phyloP scores from a whole-genome alignment of 2,113 vertebrate species.

The Piaya cayana region DNA sequence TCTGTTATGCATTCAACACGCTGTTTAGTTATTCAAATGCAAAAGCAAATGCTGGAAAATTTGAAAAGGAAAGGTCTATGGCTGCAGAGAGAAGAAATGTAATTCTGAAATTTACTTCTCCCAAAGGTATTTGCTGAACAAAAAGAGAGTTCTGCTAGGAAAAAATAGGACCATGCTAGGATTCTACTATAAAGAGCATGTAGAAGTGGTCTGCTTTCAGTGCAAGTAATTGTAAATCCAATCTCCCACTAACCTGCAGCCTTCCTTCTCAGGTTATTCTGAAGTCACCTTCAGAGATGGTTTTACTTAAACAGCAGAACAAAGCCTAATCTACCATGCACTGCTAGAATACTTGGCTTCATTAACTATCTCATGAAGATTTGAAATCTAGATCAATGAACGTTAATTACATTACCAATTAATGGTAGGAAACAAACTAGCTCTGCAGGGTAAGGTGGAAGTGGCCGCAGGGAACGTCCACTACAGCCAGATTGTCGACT shows the following conservation, averaged over 20 bases:
- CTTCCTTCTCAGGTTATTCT: background rate
- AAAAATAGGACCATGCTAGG: background rate
- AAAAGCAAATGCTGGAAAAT: background rate
- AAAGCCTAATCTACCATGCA: background rate
- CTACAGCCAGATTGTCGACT: too few species aligned
- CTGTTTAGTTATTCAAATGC: background rate
- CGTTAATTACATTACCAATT: rapidly evolving
- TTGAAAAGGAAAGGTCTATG: background rate
- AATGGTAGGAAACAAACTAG: background rate
- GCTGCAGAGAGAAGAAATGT: background rate
- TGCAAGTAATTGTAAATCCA: background rate
- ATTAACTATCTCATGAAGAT: rapidly evolving
- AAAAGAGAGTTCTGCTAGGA: background rate
- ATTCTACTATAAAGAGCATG: background rate
- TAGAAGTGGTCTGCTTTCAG: background rate
- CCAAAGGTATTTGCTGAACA: background rate
- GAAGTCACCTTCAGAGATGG: background rate
- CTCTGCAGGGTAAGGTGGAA: background rate
- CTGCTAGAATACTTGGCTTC: too few species aligned
- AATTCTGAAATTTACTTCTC: background rate
- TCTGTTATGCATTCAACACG: background rate
- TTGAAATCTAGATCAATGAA: background rate
- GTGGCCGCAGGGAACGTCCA: background rate
- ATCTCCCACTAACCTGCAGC: background rate
- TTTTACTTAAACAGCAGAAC: background rate